Base-by-base conservation (phyloP, 1,140 invertebrate species). In the Drosophila nasuta region DNA sequence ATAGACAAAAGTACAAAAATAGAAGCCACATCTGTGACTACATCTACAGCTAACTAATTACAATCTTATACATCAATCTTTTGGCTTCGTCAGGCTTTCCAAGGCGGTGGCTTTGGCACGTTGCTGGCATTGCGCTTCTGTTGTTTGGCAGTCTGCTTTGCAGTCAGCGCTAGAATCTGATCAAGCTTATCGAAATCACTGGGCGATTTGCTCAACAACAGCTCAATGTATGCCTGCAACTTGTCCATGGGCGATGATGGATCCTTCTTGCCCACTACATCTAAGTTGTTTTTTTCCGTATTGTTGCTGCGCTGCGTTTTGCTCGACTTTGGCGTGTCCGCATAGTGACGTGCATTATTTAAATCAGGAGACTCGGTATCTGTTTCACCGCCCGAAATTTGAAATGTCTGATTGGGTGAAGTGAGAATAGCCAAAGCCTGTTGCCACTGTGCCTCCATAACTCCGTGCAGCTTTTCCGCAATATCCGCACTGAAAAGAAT, bases 371-470 rank as follows among this genome's bases (percentile, higher is more conserved):
- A 85, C 45, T 87, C 81, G 6, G 28, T 51, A 5, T 91, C 91
- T 2, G 82, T 80, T 11, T 91, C 80, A 28, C 66, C 76, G 38
- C 52, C 33, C 10, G 59, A 41, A 7, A 63, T 6, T 11, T 77
- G 72, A 8, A 73, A 38, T 35, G 72, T 73, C 13, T 82, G 77
- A 65, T 46, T 79, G 28, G 82, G 93, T 69, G 94, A 93, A 62
- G 95, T 95, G 48, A 97, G 95, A 67, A 97, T 96, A 71, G 94
- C 94, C 13, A 97, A 87, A 17, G 96, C 96, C 92, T 97, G 95
- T 51, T 95, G 93, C 96, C 96, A 97, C 82, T 97, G 96, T 43
- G 94, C 94, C 92, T 97, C 95, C 96, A 97, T 96, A 0, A 97
- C 95, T 48, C 93, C 94, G 92, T 97, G 96, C 74, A 97, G 91